Base-by-base conservation (phyloP, 2,797 vertebrate species). In the Rhincodon typus region DNA sequence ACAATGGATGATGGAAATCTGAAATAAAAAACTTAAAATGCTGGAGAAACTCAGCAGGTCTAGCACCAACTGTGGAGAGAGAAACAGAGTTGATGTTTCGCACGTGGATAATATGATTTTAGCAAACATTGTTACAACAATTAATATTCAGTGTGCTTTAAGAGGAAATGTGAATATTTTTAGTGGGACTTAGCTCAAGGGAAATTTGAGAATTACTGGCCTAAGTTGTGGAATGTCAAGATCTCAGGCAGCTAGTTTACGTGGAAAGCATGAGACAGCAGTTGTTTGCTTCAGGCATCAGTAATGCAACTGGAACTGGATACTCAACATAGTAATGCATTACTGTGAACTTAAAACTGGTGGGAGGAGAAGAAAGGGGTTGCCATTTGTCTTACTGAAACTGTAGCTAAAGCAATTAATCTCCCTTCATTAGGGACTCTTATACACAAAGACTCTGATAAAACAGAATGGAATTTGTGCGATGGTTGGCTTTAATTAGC, bases 371-470 rank as follows among this genome's bases (percentile, higher is more conserved):
- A 42, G 30, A 38, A 42, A 7, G 27, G 25, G 38, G 38, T 38
- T 94, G n/a, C 90, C 90, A 94, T 70, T 94, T 94, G 91, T 94
- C 67, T 70, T 42, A 66, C 67, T 46, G 10, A 70, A 67, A 67
- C 91, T 94, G 12, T 62, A 94, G 70, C 70, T 94, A 94, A 94
- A 94, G 57, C 91, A 69, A 42, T 46, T 25, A 42, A 70, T 70
- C 66, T 70, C 91, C 67, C 91, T 91, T 91, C 88, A n/a, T 91
- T 91, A 66, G 38, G 10, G 25, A 50, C 38, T 70, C 38, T 50
- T 94, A 38, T 23, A 46, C 3, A 15, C 93, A 94, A 27, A 69
- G 50, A n/a, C 25, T 50, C 25, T 94, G 93, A 74, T 72, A 25
- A 74, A 25, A 72, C 23, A 46, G 69, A 93, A 72, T 72, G 0